Evolutionary conservation across 2,888 invertebrate genomes (phyloP).

Genomic region (Lomographa bimaculata): DNA sequence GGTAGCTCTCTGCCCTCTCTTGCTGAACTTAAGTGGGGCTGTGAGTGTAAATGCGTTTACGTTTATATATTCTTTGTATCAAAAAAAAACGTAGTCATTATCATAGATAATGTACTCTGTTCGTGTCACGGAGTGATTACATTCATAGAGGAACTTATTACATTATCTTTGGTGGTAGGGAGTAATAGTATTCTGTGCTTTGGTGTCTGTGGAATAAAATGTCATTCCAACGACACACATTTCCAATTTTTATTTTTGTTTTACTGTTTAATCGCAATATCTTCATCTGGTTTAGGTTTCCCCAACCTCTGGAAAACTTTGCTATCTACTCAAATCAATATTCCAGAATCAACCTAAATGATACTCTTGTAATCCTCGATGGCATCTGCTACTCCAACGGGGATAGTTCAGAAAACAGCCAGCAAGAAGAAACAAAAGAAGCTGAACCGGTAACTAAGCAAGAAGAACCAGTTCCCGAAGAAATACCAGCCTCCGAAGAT

Average conservation of each 20-base stretch:
- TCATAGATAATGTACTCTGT: too few species aligned
- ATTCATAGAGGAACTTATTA: too few species aligned
- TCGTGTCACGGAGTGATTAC: too few species aligned
- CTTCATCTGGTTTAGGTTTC: slow-evolving; percentile 1
- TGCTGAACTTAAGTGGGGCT: too few species aligned
- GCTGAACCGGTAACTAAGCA: slow-evolving; percentile 17
- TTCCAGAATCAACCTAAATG: too few species aligned
- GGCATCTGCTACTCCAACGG: background rate
- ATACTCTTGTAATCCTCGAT: too few species aligned
- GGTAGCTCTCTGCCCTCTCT: too few species aligned
- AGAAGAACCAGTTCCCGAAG: slow-evolving; percentile 12
- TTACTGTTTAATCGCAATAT: slow-evolving; percentile 16
- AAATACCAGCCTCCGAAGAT: slow-evolving; percentile 13
- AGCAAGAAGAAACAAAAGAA: slow-evolving; percentile 15
- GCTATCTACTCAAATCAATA: background rate
- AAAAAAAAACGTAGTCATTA: too few species aligned
- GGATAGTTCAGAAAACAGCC: slow-evolving; percentile 1
- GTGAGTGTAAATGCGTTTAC: too few species aligned
- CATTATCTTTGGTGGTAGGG: too few species aligned
- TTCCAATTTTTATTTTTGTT: slow-evolving; percentile 8
- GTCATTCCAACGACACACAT: slow-evolving; percentile 9
- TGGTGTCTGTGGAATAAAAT: background rate
- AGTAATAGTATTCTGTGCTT: too few species aligned
- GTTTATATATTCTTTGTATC: too few species aligned
- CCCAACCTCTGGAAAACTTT: slow-evolving; percentile 1